Evolutionary conservation across 2,113 vertebrate species (phyloP), one percentile per base, ranked within the genome.

Genomic region (Seriola dumerili): DNA sequence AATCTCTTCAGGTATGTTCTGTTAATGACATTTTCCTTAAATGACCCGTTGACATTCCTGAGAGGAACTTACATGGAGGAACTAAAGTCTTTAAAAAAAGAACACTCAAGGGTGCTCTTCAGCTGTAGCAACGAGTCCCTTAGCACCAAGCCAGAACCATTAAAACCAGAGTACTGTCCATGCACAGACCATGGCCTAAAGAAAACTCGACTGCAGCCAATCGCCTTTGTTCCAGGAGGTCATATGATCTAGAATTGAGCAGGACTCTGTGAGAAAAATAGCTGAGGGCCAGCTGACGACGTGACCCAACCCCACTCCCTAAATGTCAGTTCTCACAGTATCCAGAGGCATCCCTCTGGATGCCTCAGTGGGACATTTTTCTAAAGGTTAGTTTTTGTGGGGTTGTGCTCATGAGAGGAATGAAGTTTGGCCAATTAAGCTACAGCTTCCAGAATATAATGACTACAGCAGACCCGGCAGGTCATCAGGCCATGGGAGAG

Each of bases 261-360:
- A 42, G 38, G 25, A 54, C 4, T 34, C 12, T 11, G 40, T 77
- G 32, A 46, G 59, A 78, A 73, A 78, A 72, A 61, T 50, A 83
- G 78, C 78, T 19, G 0, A 16, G 38, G 59, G 44, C 69, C 52
- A 46, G 46, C 59, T 16, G 59, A 38, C n/a, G 12, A 76, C 10
- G 40, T 80, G 76, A 78, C 73, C 65, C 46, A 16, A 4, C 32
- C 21, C n/a, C 17, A 19, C 69, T 65, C 29, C 50, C 46, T 40
- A 80, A 90, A 90, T 84, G 90, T 87, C 88, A 84, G 58, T 87
- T 88, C 90, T 90, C 86, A 90, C 80, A 81, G 54, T 74, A 6
- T 44, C 48, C 58, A 57, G 29, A 5, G 6, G 2, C 29, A 29
- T 29, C 29, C 29, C 61, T 80, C 57, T 38, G 40, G 86, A 57